phyloP scores from a whole-genome alignment of 2,113 vertebrate genomes.

The Corythoichthys haematopterus region DNA sequence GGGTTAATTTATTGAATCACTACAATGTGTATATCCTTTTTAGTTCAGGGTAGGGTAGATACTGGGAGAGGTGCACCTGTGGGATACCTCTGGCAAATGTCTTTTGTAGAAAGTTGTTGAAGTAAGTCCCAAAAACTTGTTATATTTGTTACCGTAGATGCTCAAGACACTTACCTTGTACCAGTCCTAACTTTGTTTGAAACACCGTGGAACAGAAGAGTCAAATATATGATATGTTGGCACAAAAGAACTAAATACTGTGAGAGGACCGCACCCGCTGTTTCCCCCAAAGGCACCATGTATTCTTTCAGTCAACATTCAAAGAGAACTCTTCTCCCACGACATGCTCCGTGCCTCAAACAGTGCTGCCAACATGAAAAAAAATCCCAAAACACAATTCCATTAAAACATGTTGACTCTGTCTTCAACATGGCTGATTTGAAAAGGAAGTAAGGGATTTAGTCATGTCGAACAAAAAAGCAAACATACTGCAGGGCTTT shows the following conservation, averaged over 20 bases:
- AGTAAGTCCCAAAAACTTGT: not conserved
- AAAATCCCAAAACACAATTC: constrained; percentile 62
- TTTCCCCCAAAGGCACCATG: constrained; percentile 34
- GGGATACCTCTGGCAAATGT: not conserved
- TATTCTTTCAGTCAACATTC: constrained; percentile 51
- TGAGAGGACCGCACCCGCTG: constrained; percentile 25
- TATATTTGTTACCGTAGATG: constrained; percentile 6
- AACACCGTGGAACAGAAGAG: constrained; percentile 18
- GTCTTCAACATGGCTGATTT: constrained; percentile 47
- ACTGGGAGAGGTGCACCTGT: not conserved
- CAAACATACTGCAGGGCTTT: constrained; percentile 21
- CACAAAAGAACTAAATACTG: constrained; percentile 12
- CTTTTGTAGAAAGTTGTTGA: not conserved
- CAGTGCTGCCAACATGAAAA: constrained; percentile 34
- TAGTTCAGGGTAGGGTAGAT: not conserved
- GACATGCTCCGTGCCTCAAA: constrained; percentile 32
- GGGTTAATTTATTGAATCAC: not conserved
- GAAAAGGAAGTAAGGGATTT: constrained; percentile 35
- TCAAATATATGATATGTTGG: constrained; percentile 20
- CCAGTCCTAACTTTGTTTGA: constrained; percentile 20
- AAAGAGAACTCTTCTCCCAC: constrained; percentile 36
- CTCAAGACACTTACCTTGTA: constrained; percentile 20
- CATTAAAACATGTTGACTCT: constrained; percentile 64
- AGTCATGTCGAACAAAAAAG: constrained; percentile 35
- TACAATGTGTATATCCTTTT: not conserved